Evolutionary conservation across 2,888 invertebrate genomes (phyloP), one percentile per base, ranked within the genome.

Genomic region (Erebia ligea): DNA sequence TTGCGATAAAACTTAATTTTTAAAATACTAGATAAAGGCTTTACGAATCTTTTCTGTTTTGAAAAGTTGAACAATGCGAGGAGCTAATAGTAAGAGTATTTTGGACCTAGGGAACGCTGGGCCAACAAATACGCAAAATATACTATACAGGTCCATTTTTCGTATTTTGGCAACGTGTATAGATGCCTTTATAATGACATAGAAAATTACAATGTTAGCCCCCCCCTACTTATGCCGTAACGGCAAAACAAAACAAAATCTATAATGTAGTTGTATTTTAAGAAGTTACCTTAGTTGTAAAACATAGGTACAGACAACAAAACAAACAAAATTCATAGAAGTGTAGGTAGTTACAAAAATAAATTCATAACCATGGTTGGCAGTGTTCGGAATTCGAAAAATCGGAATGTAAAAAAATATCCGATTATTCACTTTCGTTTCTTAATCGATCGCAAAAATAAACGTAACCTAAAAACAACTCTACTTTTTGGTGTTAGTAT

Each of bases 401-500:
- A 64, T 70, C 68, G 74, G 74, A 74, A 74, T 74, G 74, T 72
- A 72, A 58, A 66, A 50, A 54, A 68, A 42, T 63, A 45, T 63
- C 57, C 48, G 45, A 69, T 70, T 72, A 66, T 70, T 70, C 57
- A 73, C 75, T 69, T 70, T 68, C 57, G 17, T 62, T 74, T 67
- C 52, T 56, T 61, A 66, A 6, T 70, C 45, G 17, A 69, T 69
- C 69, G 67, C 70, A 73, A 64, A 67, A 69, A 50, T 54, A 69
- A 69, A 63, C 56, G 61, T 74, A 74, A 74, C 74, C 84, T 85
- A 80, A 81, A 78, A 76, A 70, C 67, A 73, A 73, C 80, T 80
- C 86, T 88, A 90, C 84, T 92, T 88, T 92, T 92, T 92, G 92
- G 92, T 92, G 92, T 92, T 92, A 92, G 92, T 92, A 90, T 62